Percentiles rank a stretch among this genome's conserved stretches.
Evolutionary conservation across 2,113 vertebrate genomes (phyloP).

Genomic region (Dicentrarchus labrax): DNA sequence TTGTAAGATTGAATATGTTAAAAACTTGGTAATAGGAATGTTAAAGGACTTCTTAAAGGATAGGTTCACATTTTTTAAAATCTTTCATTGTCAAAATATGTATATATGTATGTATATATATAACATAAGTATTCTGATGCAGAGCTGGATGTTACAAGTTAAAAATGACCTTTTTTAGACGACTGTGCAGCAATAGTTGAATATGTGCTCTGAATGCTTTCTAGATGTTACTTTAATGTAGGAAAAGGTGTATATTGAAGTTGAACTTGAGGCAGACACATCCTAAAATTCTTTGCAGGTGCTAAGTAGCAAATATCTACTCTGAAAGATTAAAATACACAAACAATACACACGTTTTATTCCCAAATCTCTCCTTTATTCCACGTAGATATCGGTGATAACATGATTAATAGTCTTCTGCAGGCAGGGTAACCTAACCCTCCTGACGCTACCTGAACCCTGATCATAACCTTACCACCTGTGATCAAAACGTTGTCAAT

Average conservation of each 20-base stretch:
- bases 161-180: not conserved
- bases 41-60: not conserved
- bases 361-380: too few relatives aligned
- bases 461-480: not conserved
- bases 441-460: not conserved
- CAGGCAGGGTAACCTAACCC: not conserved
- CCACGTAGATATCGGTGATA: too few relatives aligned
- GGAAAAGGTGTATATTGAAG: not conserved
- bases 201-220: not conserved
- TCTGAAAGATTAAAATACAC: too few relatives aligned
- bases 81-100: too few relatives aligned
- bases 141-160: not conserved
- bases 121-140: not conserved
- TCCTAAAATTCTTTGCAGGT: not conserved
- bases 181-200: not conserved
- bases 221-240: not conserved
- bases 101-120: too few relatives aligned
- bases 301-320: too few relatives aligned
- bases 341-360: too few relatives aligned
- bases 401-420: too few relatives aligned
- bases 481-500: not conserved
- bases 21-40: not conserved
- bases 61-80: not conserved
- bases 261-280: not conserved
- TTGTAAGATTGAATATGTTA: not conserved